Conservation (phyloP, 2,888 invertebrate genomes). For the Tetanocera ferruginea region DNA sequence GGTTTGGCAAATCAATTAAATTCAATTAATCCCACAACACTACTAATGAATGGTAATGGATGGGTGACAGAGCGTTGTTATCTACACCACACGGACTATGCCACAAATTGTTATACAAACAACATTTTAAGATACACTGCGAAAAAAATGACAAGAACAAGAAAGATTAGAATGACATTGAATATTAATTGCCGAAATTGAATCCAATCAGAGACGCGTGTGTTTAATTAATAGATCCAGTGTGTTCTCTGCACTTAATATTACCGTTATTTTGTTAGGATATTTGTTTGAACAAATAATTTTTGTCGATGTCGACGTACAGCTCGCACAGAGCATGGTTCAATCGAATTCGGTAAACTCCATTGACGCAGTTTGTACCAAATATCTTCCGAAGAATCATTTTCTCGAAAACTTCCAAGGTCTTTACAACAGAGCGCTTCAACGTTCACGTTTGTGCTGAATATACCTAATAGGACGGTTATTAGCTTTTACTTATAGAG, state of each 20-base stretch:
- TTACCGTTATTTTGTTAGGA: not conserved
- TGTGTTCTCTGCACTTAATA: not conserved
- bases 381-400: no score
- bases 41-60: conserved; percentile 69
- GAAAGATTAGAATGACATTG: not conserved
- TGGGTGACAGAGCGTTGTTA: conserved; percentile 63
- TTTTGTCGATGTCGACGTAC: no score
- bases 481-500: no score
- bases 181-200: not conserved
- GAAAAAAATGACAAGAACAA: not conserved
- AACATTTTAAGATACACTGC: not conserved
- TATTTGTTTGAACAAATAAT: no score
- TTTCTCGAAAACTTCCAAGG: no score
- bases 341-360: no score
- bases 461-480: no score
- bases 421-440: no score
- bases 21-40: conserved; percentile 71
- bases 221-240: not conserved
- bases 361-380: no score
- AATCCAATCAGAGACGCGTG: not conserved
- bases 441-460: no score
- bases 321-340: no score
- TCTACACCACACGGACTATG: conserved; percentile 20
- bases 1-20: conserved; percentile 71
- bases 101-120: conserved; percentile 19